A percentile compares a stretch with the other conserved stretches of the same genome.
Conservation (phyloP, 2,113 vertebrate species). For the Alligator sinensis region DNA sequence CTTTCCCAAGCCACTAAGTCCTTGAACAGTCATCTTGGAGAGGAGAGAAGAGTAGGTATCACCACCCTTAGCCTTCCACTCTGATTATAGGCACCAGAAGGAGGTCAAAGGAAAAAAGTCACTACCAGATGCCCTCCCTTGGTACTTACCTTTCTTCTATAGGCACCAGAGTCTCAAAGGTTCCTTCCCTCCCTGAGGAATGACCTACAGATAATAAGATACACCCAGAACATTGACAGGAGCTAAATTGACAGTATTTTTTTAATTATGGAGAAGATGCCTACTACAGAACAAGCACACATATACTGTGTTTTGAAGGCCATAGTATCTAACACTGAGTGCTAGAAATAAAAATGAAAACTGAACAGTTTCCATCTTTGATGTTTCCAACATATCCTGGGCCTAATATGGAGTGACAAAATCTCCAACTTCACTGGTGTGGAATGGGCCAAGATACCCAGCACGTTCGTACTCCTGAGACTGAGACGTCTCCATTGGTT, state of each 20-base stretch:
- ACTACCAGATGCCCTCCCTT: not conserved
- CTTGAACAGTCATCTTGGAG: not conserved
- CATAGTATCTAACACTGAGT: not conserved
- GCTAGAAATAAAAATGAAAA: too few species aligned
- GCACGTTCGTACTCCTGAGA: too few species aligned
- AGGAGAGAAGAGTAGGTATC: not conserved
- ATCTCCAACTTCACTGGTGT: too few species aligned
- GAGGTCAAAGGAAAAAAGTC: not conserved
- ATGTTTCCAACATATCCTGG: too few species aligned
- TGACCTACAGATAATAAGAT: not conserved
- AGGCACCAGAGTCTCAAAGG: not conserved
- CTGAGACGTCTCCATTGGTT: too few species aligned
- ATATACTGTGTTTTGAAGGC: not conserved
- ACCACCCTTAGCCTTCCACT: not conserved
- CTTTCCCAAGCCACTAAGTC: not conserved
- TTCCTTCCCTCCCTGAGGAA: accelerated
- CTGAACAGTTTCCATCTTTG: too few species aligned
- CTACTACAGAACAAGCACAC: accelerated
- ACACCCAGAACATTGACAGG: accelerated
- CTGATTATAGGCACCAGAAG: not conserved
- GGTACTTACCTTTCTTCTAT: not conserved
- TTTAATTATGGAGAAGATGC: not conserved
- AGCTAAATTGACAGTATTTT: not conserved
- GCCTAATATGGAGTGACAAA: too few species aligned
- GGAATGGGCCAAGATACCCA: too few species aligned